Evolutionary conservation across 1,140 invertebrate genomes (phyloP).

Genomic region (Drosophila sechellia): DNA sequence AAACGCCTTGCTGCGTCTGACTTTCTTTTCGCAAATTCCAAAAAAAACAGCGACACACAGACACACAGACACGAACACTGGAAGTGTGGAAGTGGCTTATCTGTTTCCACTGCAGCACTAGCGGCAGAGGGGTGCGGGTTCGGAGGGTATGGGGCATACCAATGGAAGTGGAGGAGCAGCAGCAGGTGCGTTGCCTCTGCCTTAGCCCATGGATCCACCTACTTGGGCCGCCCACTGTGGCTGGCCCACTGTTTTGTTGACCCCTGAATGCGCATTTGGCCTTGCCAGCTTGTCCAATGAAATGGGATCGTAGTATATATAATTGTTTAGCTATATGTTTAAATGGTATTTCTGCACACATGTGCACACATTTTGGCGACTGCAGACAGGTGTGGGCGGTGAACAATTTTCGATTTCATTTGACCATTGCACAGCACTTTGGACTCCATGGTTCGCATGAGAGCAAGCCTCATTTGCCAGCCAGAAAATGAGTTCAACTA

Average conservation of each 20-base stretch:
- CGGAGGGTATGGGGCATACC: background rate
- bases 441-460: background rate
- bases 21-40: conserved; percentile 37
- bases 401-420: conserved; percentile 28
- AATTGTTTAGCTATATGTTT: background rate
- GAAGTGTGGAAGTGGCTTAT: conserved; percentile 37
- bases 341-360: background rate
- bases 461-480: background rate
- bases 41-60: conserved; percentile 17
- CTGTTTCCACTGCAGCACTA: conserved; percentile 30
- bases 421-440: conserved; percentile 2
- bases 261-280: conserved; percentile 58
- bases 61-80: conserved; percentile 12
- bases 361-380: conserved; percentile 9
- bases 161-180: conserved; percentile 2
- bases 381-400: conserved; percentile 48
- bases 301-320: conserved; percentile 27
- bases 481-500: background rate
- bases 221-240: background rate
- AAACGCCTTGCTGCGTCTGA: conserved; percentile 29
- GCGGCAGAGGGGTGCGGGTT: background rate
- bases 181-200: conserved; percentile 12
- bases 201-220: conserved; percentile 1
- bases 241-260: conserved; percentile 33
- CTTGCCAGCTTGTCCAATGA: conserved; percentile 38